These are phyloP conservation scores for Solea solea DNA, from an alignment of 2,113 vertebrate genomes.

Conservation along the genomic window DNA sequence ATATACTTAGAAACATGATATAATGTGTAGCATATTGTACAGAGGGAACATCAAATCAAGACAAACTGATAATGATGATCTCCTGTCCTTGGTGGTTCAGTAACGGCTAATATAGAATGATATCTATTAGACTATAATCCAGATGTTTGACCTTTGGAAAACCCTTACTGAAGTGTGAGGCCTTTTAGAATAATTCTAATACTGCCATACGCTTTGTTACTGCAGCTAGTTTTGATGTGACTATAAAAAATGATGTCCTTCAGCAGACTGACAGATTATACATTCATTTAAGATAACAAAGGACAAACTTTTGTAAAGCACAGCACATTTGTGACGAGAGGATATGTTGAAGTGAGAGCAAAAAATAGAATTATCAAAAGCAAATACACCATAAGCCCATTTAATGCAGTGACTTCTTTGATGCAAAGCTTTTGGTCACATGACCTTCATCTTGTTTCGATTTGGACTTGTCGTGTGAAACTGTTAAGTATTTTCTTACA, in stretches of 20 bases:
- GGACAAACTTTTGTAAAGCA: too few species aligned
- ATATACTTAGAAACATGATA: not conserved
- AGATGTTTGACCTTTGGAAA: conserved; percentile 3
- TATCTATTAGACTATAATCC: not conserved
- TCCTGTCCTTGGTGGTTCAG: conserved; percentile 47
- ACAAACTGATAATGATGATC: conserved; percentile 47
- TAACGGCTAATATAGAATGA: conserved; percentile 11
- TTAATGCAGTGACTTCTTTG: too few species aligned
- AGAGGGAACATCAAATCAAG: conserved; percentile 15
- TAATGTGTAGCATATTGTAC: not conserved
- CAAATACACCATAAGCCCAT: too few species aligned
- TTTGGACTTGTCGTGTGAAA: too few species aligned
- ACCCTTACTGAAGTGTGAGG: not conserved
- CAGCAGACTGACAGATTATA: not conserved
- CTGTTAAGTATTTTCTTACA: too few species aligned
- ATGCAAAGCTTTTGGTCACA: too few species aligned
- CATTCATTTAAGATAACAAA: not conserved
- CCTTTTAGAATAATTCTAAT: not conserved
- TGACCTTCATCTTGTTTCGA: too few species aligned
- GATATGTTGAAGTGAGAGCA: too few species aligned
- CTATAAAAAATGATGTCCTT: conserved; percentile 7
- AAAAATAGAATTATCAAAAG: too few species aligned
- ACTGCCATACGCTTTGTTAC: not conserved
- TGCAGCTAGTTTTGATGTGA: not conserved
- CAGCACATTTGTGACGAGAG: too few species aligned